These are phyloP conservation scores for Catharus bicknelli DNA, from an alignment of 2,113 vertebrate genomes.

Conservation along the genomic window DNA sequence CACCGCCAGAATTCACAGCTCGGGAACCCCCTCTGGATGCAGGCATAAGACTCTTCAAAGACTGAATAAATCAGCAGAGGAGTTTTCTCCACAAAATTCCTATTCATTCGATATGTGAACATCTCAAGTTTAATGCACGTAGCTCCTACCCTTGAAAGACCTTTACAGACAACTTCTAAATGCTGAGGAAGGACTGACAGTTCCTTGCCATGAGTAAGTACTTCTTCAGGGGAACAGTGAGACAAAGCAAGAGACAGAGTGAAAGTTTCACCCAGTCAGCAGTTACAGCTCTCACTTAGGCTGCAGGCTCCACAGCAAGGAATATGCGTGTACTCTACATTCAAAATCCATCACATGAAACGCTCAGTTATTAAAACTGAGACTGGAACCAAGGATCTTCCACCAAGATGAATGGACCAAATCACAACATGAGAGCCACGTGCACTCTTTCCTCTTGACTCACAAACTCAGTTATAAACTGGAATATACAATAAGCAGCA, in stretches of 20 bases:
- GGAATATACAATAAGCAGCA: neutral
- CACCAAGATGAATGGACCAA: neutral
- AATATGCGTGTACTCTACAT: neutral
- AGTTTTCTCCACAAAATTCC: neutral
- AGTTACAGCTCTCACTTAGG: neutral
- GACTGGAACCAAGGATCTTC: neutral
- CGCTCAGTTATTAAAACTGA: neutral
- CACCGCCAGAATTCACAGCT: neutral
- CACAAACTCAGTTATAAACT: neutral
- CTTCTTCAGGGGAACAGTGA: neutral
- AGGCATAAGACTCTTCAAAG: neutral
- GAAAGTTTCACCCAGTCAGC: neutral
- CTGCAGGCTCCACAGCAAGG: neutral
- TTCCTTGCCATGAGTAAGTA: neutral
- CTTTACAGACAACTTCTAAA: neutral
- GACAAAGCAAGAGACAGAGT: neutral
- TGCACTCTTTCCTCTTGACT: neutral
- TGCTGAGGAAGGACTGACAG: neutral
- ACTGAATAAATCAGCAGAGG: neutral
- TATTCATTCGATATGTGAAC: neutral
- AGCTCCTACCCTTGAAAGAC: neutral
- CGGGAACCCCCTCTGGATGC: neutral
- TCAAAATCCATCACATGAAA: neutral
- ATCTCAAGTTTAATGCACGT: neutral
- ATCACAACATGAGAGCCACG: neutral